These are phyloP conservation scores for Selene dorsalis DNA, from an alignment of 2,797 vertebrate species.

Conservation along the genomic window DNA sequence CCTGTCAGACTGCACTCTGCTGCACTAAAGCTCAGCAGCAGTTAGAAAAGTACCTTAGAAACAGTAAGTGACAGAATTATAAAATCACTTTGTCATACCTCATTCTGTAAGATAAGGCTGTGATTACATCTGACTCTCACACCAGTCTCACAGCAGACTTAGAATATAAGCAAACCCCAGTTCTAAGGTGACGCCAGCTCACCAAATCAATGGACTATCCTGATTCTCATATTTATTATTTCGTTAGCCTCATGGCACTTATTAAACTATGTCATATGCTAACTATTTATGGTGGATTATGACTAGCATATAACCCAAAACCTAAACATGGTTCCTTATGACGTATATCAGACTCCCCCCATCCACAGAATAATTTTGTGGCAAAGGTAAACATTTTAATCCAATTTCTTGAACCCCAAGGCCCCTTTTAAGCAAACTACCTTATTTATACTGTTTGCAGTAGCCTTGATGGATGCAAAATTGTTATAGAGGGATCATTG, in stretches of 20 bases:
- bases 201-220: conserved; percentile 7
- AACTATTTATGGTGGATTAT: conserved; percentile 46
- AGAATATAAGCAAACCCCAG: not conserved
- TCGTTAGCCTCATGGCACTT: conserved; percentile 25
- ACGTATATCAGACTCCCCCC: conserved; percentile 54
- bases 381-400: conserved; percentile 82
- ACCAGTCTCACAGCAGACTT: not conserved
- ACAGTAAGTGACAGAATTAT: not conserved
- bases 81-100: not conserved
- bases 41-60: conserved; percentile 13
- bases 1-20: conserved; percentile 62
- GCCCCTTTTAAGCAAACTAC: conserved; percentile 59
- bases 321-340: conserved; percentile 61
- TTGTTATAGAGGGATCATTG: conserved; percentile 61
- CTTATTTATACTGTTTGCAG: conserved; percentile 78
- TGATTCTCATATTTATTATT: conserved; percentile 32
- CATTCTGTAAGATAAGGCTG: not conserved
- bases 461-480: conserved; percentile 69
- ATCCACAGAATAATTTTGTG: conserved; percentile 52
- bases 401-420: conserved; percentile 74
- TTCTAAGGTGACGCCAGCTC: conserved; percentile 17
- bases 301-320: conserved; percentile 55
- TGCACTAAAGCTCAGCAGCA: conserved; percentile 41
- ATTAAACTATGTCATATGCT: conserved; percentile 39
- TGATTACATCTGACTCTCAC: not conserved